Percentiles rank a stretch among this genome's conserved stretches.
Conservation (phyloP, 1,140 invertebrate genomes). For the Pseudomyrmex gracilis region DNA sequence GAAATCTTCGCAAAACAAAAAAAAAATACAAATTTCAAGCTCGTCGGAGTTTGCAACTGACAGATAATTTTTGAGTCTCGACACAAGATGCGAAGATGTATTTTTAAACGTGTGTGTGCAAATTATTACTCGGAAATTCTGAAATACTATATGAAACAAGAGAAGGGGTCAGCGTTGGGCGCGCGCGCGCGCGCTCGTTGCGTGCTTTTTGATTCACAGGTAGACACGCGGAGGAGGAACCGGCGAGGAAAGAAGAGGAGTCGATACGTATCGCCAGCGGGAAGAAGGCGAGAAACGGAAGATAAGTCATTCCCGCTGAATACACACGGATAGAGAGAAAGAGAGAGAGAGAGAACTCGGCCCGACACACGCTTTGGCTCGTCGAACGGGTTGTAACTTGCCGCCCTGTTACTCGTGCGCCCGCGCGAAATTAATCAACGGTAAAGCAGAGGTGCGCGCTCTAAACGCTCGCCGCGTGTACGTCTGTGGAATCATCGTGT, state of each 20-base stretch:
- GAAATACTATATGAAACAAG: too few relatives aligned
- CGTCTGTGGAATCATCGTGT: constrained; percentile 44
- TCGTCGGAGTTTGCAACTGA: too few relatives aligned
- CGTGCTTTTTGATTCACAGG: background rate
- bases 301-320: constrained; percentile 51
- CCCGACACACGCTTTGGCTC: constrained; percentile 65
- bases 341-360: background rate
- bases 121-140: too few relatives aligned
- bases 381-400: constrained; percentile 77
- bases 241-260: background rate
- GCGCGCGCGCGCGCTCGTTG: background rate
- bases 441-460: constrained; percentile 52
- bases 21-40: too few relatives aligned
- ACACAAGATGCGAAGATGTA: too few relatives aligned
- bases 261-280: constrained; percentile 10
- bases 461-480: constrained; percentile 29
- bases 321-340: background rate
- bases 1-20: too few relatives aligned
- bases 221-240: background rate
- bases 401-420: constrained; percentile 68
- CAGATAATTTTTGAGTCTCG: too few relatives aligned
- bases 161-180: too few relatives aligned
- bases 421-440: constrained; percentile 68
- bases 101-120: too few relatives aligned
- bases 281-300: constrained; percentile 47